phyloP scores from a whole-genome alignment of 2,113 vertebrate species.

The Tetrax tetrax region DNA sequence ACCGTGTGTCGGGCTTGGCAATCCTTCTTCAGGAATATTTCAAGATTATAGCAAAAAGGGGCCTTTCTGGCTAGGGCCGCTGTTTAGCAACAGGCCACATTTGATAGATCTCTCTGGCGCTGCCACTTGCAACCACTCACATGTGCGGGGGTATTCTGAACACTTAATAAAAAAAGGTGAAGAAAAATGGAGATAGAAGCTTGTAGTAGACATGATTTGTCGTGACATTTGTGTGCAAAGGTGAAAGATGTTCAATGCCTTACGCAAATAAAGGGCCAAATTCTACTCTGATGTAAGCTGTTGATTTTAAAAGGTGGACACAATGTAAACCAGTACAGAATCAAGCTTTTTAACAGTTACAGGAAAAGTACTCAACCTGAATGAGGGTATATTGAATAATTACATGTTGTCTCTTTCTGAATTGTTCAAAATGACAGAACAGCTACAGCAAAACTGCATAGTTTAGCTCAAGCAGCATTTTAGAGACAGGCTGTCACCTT shows the following conservation, averaged over 20 bases:
- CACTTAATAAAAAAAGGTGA: not conserved
- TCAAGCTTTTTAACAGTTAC: not conserved
- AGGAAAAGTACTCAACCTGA: not conserved
- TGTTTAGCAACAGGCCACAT: rapidly evolving
- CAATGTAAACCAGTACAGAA: not conserved
- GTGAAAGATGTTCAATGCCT: not conserved
- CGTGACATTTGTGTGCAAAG: not conserved
- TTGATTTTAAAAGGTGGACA: not conserved
- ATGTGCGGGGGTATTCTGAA: not conserved
- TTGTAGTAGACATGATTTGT: not conserved
- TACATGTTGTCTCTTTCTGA: not conserved
- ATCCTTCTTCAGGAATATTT: not conserved
- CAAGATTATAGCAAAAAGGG: not conserved
- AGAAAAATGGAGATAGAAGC: not conserved
- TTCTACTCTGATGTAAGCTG: not conserved
- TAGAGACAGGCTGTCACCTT: not conserved
- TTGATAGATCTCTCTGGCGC: not conserved
- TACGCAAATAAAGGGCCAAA: not conserved
- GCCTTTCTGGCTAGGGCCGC: not conserved
- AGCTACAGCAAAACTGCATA: not conserved
- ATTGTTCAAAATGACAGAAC: not conserved
- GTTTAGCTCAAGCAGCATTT: not conserved
- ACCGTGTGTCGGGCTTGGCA: rapidly evolving
- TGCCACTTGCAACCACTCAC: not conserved
- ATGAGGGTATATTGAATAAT: not conserved